These are phyloP conservation scores for Platycercus adscitus DNA, from an alignment of 2,113 vertebrate species.

Conservation along the genomic window DNA sequence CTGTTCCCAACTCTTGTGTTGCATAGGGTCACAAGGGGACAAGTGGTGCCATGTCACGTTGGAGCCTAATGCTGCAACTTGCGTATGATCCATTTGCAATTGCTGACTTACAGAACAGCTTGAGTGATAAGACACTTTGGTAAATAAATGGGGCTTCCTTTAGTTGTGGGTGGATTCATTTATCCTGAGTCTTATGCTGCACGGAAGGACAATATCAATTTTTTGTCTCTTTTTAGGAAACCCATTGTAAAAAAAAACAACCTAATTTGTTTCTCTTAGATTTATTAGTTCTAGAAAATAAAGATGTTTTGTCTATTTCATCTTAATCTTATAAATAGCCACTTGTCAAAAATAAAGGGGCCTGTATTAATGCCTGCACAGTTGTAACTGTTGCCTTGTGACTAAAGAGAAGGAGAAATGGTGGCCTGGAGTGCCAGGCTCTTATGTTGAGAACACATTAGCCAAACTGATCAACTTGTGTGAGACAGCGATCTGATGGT, in stretches of 20 bases:
- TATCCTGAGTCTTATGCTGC: background rate
- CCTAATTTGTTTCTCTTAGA: background rate
- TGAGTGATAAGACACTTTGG: background rate
- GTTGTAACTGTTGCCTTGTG: background rate
- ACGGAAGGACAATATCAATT: background rate
- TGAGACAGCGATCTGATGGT: background rate
- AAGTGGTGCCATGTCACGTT: background rate
- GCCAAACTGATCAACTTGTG: background rate
- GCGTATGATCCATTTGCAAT: background rate
- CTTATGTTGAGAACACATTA: background rate
- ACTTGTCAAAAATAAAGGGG: background rate
- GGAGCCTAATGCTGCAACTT: background rate
- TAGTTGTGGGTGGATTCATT: conserved; percentile 11
- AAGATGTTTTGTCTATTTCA: background rate
- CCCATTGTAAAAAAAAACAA: background rate
- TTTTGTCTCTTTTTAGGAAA: background rate
- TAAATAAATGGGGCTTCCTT: background rate
- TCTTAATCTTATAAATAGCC: background rate
- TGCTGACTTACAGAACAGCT: background rate
- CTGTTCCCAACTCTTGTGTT: background rate
- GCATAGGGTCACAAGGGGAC: too few relatives aligned
- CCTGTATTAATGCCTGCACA: background rate
- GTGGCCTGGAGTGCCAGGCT: background rate
- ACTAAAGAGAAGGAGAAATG: background rate
- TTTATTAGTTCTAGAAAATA: background rate